A percentile compares a stretch with the other conserved stretches of the same genome.
Conservation (phyloP, 2,888 invertebrate genomes). For the Philhelius pedissequus region DNA sequence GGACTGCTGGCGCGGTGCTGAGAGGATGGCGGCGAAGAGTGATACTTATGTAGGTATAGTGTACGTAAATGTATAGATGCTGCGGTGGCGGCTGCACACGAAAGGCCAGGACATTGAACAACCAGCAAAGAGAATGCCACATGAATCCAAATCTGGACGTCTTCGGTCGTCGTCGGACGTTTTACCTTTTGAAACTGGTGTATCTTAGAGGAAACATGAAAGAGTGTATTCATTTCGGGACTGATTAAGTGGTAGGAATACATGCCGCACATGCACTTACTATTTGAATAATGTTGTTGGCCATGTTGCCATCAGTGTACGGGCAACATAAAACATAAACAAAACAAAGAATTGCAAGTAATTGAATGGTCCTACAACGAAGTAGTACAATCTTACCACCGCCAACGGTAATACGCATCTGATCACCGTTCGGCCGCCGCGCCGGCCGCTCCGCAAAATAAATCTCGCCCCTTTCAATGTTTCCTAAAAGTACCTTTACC, state of each 20-base stretch:
- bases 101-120: conserved; percentile 36
- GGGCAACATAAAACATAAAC: conserved; percentile 23
- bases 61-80: background rate
- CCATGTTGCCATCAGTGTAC: conserved; percentile 62
- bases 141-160: conserved; percentile 61
- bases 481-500: background rate
- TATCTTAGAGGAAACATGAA: conserved; percentile 34
- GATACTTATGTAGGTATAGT: background rate
- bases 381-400: background rate
- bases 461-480: background rate
- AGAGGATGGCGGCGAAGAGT: background rate
- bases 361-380: conserved; percentile 47
- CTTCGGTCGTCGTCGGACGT: conserved; percentile 1
- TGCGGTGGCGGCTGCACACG: conserved; percentile 58
- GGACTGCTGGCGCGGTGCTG: too few relatives aligned
- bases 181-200: conserved; percentile 54
- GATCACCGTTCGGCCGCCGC: too few relatives aligned
- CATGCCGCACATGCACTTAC: conserved; percentile 66
- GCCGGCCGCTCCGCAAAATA: conserved; percentile 5
- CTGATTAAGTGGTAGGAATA: conserved; percentile 69
- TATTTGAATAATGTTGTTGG: conserved; percentile 69
- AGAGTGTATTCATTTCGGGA: conserved; percentile 64
- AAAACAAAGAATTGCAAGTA: conserved; percentile 65
- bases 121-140: conserved; percentile 45
- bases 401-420: background rate